These are phyloP conservation scores for Drosophila baimaii DNA, from an alignment of 1,140 invertebrate genomes.

Conservation along the genomic window DNA sequence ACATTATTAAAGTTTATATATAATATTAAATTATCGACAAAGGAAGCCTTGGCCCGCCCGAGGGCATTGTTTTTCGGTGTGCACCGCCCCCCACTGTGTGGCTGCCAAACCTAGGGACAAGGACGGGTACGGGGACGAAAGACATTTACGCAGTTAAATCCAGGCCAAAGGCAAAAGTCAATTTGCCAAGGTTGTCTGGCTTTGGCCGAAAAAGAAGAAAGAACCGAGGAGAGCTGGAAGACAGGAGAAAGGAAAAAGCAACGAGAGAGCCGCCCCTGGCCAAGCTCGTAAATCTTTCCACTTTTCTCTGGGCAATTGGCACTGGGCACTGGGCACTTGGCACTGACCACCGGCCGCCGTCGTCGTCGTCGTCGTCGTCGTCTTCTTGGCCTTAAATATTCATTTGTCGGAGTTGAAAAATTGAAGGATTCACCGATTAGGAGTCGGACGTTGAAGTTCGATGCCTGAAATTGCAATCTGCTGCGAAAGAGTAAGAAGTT, in stretches of 20 bases:
- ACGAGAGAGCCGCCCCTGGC: slow-evolving; percentile 2
- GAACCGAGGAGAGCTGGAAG: background rate
- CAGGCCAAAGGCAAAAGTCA: slow-evolving; percentile 64
- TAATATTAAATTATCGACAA: background rate
- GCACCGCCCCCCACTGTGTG: background rate
- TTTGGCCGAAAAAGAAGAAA: slow-evolving; percentile 26
- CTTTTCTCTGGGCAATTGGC: slow-evolving; percentile 24
- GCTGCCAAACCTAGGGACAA: background rate
- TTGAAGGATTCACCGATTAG: slow-evolving; percentile 48
- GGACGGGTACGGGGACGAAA: no score
- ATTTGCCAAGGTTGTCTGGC: slow-evolving; percentile 69
- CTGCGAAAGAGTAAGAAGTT: slow-evolving; percentile 39
- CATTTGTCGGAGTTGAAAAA: slow-evolving; percentile 68
- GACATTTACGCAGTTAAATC: slow-evolving; percentile 23
- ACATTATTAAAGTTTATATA: no score
- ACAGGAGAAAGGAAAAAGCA: background rate
- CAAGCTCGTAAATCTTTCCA: slow-evolving; percentile 48
- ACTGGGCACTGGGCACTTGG: slow-evolving; percentile 21
- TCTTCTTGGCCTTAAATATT: slow-evolving; percentile 60
- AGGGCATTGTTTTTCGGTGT: background rate
- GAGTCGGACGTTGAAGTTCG: background rate
- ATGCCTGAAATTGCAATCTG: slow-evolving; percentile 33
- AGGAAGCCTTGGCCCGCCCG: background rate
- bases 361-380: no score
- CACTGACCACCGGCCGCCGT: slow-evolving; percentile 25